phyloP scores from a whole-genome alignment of 1,140 invertebrate genomes.

The Zaprionus capensis region DNA sequence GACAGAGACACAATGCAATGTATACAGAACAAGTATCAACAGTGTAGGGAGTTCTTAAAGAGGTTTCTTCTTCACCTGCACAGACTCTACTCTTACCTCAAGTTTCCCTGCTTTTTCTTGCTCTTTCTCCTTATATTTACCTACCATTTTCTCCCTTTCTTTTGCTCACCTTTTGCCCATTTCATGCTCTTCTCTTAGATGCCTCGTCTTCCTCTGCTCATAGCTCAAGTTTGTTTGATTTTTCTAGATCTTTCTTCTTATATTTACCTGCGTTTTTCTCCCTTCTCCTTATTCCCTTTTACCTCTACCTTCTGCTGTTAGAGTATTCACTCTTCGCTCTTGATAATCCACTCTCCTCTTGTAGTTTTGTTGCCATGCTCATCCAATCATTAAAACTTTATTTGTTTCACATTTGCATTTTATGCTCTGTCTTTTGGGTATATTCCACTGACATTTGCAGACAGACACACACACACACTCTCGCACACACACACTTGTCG shows the following conservation, averaged over 20 bases:
- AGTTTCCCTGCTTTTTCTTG: neutral
- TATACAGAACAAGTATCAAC: too few relatives aligned
- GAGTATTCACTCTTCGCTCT: neutral
- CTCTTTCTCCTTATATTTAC: neutral
- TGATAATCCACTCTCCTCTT: neutral
- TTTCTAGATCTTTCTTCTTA: neutral
- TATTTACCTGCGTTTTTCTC: too few relatives aligned
- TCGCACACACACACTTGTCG: constrained; percentile 1
- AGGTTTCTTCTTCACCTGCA: neutral
- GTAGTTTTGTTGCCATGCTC: constrained; percentile 18
- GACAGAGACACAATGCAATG: too few relatives aligned
- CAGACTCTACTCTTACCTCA: neutral
- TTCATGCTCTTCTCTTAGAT: neutral
- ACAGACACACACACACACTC: constrained; percentile 11
- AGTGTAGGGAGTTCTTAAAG: too few relatives aligned
- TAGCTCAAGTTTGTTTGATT: neutral
- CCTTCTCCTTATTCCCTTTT: neutral
- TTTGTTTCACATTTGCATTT: constrained; percentile 64
- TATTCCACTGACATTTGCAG: constrained; percentile 60
- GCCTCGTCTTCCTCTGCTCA: neutral
- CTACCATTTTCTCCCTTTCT: too few relatives aligned
- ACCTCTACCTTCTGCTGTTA: neutral
- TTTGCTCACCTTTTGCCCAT: neutral
- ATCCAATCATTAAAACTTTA: constrained; percentile 46
- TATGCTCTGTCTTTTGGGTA: constrained; percentile 37